Conservation (phyloP, 2,888 invertebrate species). For the Brachynemurus nebulosus region DNA sequence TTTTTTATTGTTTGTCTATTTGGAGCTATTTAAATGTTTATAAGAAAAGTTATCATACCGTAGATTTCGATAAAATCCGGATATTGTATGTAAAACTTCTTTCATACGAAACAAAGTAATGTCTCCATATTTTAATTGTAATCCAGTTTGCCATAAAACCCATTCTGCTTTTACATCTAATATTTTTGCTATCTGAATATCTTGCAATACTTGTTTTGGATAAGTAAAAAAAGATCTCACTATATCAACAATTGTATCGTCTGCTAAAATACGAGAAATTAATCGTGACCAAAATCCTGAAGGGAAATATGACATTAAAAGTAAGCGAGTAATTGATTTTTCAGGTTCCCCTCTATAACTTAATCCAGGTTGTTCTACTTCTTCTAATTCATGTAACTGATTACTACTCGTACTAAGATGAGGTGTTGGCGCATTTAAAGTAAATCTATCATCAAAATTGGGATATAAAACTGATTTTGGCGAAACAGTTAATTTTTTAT, state of each 20-base stretch:
- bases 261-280: slow-evolving; percentile 82
- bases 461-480: slow-evolving; percentile 32
- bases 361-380: slow-evolving; percentile 24
- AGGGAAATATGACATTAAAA: slow-evolving; percentile 94
- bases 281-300: slow-evolving; percentile 96
- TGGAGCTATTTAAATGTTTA: too few relatives aligned
- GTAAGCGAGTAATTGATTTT: slow-evolving; percentile 52
- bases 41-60: too few relatives aligned
- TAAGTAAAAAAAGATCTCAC: slow-evolving; percentile 58
- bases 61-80: slow-evolving; percentile 34
- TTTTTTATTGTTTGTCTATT: too few relatives aligned
- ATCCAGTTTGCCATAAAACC: slow-evolving; percentile 88
- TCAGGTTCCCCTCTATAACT: slow-evolving; percentile 37
- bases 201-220: slow-evolving; percentile 49
- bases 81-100: slow-evolving; percentile 49
- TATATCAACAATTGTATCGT: slow-evolving; percentile 68
- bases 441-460: slow-evolving; percentile 27
- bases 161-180: slow-evolving; percentile 68
- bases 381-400: slow-evolving; percentile 17
- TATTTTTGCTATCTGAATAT: slow-evolving; percentile 43
- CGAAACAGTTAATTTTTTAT: slow-evolving; percentile 40
- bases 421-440: slow-evolving; percentile 26
- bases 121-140: slow-evolving; percentile 74
- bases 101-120: slow-evolving; percentile 68
- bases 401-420: background rate